Percentiles rank a stretch among this genome's conserved stretches.
phyloP scores from a whole-genome alignment of 2,113 vertebrate genomes.

The Piaya cayana region DNA sequence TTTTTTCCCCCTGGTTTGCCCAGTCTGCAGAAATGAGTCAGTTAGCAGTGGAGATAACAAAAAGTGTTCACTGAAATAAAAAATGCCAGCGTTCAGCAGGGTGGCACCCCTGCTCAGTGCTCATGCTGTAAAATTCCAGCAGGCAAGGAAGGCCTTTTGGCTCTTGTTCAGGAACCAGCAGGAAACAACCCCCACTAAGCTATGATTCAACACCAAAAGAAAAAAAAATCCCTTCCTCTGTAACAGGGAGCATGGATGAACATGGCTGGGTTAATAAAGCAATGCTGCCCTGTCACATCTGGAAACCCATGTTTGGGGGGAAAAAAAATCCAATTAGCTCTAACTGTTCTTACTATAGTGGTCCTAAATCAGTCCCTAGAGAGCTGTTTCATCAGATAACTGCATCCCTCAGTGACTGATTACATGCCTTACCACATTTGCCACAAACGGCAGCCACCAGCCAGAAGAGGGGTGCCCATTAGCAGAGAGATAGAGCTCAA shows the following conservation, averaged over 20 bases:
- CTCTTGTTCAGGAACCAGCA: neutral
- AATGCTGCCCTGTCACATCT: slow-evolving; percentile 35
- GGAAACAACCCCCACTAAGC: slow-evolving; percentile 39
- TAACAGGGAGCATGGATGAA: neutral
- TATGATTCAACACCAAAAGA: slow-evolving; percentile 2
- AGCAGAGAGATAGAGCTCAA: neutral
- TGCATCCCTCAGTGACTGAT: neutral
- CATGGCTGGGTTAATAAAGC: neutral
- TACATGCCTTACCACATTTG: neutral
- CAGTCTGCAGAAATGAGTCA: neutral
- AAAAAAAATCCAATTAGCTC: slow-evolving; percentile 47
- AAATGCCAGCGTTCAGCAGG: slow-evolving; percentile 14
- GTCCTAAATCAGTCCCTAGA: slow-evolving; percentile 54
- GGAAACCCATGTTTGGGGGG: neutral
- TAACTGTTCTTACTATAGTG: slow-evolving; percentile 16
- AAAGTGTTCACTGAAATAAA: slow-evolving; percentile 8
- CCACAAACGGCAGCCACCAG: slow-evolving; percentile 40
- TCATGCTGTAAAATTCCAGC: slow-evolving; percentile 48
- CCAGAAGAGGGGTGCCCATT: slow-evolving; percentile 18
- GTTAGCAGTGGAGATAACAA: neutral
- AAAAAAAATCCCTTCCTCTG: neutral
- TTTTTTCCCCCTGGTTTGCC: neutral
- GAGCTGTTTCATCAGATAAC: slow-evolving; percentile 44
- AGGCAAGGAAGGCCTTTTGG: slow-evolving; percentile 30
- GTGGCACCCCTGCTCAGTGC: slow-evolving; percentile 3